Base-by-base conservation (phyloP, 2,797 vertebrate species). In the Philypnodon macrostomus region DNA sequence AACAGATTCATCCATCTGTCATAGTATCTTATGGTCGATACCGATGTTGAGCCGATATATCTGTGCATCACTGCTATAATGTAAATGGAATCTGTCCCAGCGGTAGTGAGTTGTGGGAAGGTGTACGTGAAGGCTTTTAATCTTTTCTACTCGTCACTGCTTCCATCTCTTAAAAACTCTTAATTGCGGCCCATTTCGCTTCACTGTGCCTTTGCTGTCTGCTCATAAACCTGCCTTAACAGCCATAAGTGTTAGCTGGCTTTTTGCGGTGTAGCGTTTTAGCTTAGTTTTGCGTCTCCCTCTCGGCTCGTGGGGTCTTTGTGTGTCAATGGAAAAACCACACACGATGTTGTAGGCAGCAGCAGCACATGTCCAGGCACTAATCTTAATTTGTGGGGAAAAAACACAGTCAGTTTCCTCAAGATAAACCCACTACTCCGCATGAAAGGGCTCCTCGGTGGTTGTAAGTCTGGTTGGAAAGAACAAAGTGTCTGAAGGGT, bases 131-230 rank as follows among this genome's bases (percentile, higher is more conserved):
- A n/a, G 47, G 45, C 70, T 75, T 84, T 82, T 76, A 85, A 79
- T 72, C 62, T 63, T n/a, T 59, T 58, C 52, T 47, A 33, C 67
- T 51, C 34, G 34, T 77, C 77, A 84, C 53, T 47, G 53, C 78
- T 81, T 79, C 66, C 66, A 57, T 58, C 64, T 77, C 39, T 55
- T 82, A 71, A 81, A 84, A 69, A 57, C 7, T 40, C 63, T 58
- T 80, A 84, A 87, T 80, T 85, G 71, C 58, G 68, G 64, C 69
- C 75, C 63, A 52, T 73, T 73, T 61, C 37, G 61, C 64, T 45
- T 41, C 39, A 49, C 50, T 47, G 18, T 67, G 70, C 44, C 34
- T 67, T 58, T 41, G 58, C 56, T n/a, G 58, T 68, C 47, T 42
- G 61, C 77, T 55, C 64, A 65, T 75, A 68, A 84, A 84, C 49